phyloP scores from a whole-genome alignment of 2,888 invertebrate genomes.

The Ariolimax columbianus region DNA sequence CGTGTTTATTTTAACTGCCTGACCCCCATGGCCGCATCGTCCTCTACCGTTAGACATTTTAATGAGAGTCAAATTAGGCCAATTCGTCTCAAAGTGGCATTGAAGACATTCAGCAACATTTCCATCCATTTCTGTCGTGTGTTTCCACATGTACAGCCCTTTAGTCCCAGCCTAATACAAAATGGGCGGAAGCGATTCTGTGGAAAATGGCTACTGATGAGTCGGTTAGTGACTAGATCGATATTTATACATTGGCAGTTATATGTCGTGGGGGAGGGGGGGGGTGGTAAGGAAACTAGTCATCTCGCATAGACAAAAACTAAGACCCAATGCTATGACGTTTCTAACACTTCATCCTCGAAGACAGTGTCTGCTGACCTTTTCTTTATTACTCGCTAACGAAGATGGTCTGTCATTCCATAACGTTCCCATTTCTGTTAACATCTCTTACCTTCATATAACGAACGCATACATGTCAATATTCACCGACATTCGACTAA shows the following conservation, averaged over 20 bases:
- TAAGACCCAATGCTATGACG: too few species aligned
- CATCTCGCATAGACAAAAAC: too few species aligned
- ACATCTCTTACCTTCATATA: too few species aligned
- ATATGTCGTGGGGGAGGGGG: too few species aligned
- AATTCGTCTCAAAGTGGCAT: not conserved
- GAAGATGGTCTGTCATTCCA: too few species aligned
- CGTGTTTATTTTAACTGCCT: not conserved
- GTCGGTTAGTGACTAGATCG: not conserved
- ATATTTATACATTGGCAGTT: not conserved
- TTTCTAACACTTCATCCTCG: too few species aligned
- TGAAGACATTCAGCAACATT: not conserved
- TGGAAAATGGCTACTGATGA: not conserved
- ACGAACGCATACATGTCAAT: too few species aligned
- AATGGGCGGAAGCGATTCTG: conserved; percentile 3
- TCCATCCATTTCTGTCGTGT: not conserved
- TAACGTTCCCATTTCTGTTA: too few species aligned
- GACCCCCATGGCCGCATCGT: not conserved
- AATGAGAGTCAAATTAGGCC: not conserved
- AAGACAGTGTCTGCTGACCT: too few species aligned
- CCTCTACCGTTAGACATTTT: conserved; percentile 4
- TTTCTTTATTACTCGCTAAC: too few species aligned
- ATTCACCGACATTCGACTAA: too few species aligned
- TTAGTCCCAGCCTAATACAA: not conserved
- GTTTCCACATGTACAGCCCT: not conserved
- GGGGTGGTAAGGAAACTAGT: too few species aligned